Percentiles rank a stretch among this genome's conserved stretches.
phyloP scores from a whole-genome alignment of 2,113 vertebrate species.

The Platysternon megacephalum region DNA sequence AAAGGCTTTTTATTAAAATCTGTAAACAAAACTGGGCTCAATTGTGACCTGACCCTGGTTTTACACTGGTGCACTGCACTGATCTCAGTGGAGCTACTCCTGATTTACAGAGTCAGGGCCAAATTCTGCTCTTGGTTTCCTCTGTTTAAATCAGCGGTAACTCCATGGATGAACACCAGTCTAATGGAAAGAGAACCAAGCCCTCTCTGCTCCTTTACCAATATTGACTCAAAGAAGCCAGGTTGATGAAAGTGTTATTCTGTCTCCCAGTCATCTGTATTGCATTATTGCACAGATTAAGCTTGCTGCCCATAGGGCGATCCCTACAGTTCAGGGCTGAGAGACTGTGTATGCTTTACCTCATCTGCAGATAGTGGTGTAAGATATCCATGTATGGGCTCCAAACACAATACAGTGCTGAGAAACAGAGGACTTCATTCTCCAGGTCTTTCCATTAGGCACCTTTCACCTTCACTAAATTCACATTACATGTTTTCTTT shows the following conservation, averaged over 20 bases:
- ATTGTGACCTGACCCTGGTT: not conserved
- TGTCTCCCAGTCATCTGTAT: not conserved
- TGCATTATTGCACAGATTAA: not conserved
- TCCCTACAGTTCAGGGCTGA: not conserved
- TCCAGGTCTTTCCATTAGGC: not conserved
- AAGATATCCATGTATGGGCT: not conserved
- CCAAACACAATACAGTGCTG: not conserved
- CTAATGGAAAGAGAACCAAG: not conserved
- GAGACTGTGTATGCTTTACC: not conserved
- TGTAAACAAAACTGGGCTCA: slow-evolving; percentile 25
- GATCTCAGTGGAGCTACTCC: not conserved
- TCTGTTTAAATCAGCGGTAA: not conserved
- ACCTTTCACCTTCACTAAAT: not conserved
- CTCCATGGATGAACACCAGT: not conserved
- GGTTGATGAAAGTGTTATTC: slow-evolving; percentile 26
- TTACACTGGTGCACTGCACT: not conserved
- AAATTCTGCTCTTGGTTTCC: not conserved
- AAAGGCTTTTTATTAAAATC: slow-evolving; percentile 41
- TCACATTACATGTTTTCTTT: not conserved
- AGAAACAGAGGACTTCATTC: not conserved
- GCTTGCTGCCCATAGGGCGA: not conserved
- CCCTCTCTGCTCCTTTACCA: slow-evolving; percentile 15
- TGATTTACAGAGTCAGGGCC: not conserved
- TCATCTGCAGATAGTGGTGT: accelerated
- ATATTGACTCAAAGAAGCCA: not conserved